Percentiles rank a stretch among this genome's conserved stretches.
Conservation (phyloP, 2,113 vertebrate genomes). For the Catagonus wagneri region DNA sequence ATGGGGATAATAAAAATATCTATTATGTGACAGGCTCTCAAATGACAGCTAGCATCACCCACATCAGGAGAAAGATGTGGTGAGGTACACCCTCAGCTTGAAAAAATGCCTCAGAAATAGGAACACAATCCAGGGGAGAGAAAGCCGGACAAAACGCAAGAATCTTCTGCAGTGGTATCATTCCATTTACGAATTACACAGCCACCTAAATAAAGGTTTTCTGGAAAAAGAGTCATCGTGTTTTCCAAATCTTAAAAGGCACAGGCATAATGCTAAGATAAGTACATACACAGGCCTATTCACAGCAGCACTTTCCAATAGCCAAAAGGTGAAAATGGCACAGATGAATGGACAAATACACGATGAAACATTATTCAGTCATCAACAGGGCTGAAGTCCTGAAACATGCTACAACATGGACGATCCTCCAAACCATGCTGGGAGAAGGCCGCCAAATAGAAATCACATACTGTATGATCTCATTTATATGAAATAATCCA, state of each 20-base stretch:
- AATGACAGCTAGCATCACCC: neutral
- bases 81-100: neutral
- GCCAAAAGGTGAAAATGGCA: neutral
- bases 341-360: neutral
- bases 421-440: neutral
- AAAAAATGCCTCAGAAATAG: slow-evolving; percentile 14
- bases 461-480: neutral
- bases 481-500: neutral
- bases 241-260: neutral
- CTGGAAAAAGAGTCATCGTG: neutral
- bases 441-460: neutral
- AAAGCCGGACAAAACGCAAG: neutral
- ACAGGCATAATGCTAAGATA: neutral
- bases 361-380: neutral
- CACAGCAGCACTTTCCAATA: neutral
- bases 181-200: neutral
- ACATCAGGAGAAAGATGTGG: neutral
- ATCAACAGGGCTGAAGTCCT: neutral
- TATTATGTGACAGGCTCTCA: neutral
- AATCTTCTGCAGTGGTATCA: neutral
- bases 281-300: neutral
- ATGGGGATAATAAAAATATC: neutral
- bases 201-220: neutral
- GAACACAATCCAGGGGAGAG: neutral
- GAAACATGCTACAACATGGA: neutral